phyloP scores from a whole-genome alignment of 2,888 invertebrate species.

The Eupithecia pulchellata region DNA sequence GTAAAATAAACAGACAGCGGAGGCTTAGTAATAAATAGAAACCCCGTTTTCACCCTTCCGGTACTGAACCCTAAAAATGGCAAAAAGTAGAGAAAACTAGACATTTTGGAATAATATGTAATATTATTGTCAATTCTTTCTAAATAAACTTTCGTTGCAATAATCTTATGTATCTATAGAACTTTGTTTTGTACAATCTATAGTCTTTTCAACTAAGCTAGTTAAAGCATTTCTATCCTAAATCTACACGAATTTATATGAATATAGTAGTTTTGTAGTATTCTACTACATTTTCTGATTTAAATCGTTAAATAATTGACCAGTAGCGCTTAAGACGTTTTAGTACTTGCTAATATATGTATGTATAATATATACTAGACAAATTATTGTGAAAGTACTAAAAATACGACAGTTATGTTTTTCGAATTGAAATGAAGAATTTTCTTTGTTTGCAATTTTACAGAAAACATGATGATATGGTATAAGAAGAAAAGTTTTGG shows the following conservation, averaged over 20 bases:
- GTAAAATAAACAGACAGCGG: too few relatives aligned
- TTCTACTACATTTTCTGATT: neutral
- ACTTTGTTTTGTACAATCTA: slow-evolving; percentile 52
- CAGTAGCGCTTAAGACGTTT: neutral
- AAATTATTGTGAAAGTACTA: neutral
- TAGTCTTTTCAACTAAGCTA: slow-evolving; percentile 82
- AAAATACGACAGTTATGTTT: neutral
- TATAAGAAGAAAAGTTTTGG: neutral
- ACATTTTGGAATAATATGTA: slow-evolving; percentile 30
- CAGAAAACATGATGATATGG: neutral
- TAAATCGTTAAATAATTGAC: neutral
- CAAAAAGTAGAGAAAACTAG: slow-evolving; percentile 7
- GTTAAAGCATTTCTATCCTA: slow-evolving; percentile 82
- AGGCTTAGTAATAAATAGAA: too few relatives aligned
- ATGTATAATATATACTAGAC: neutral
- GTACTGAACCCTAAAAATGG: too few relatives aligned
- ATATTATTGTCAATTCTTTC: slow-evolving; percentile 40
- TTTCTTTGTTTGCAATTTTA: neutral
- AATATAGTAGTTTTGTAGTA: neutral
- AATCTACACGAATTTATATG: slow-evolving; percentile 49
- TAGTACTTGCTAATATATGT: neutral
- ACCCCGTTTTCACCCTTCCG: too few relatives aligned
- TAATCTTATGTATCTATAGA: slow-evolving; percentile 25
- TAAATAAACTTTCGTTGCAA: slow-evolving; percentile 38
- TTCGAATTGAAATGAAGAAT: neutral